Evolutionary conservation across 2,797 vertebrate genomes (phyloP), one percentile per base, ranked within the genome.

Genomic region (Mus spretus): DNA sequence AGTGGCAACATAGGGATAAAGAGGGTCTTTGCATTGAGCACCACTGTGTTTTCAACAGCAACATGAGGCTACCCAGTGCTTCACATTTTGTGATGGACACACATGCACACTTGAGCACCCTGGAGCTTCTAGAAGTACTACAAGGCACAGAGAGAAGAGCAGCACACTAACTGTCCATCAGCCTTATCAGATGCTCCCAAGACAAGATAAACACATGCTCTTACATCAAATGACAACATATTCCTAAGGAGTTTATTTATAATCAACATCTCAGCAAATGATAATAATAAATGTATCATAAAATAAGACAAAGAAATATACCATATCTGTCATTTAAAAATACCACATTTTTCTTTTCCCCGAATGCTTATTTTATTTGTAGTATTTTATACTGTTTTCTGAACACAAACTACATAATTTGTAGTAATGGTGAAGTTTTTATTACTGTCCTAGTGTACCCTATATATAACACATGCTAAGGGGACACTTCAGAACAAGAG

Each of bases 61-160:
- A 14, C 59, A 7, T 6, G 6, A 53, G 57, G 26, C 63, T 74
- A 17, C 55, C 24, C 40, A 79, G 78, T 26, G 74, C 63, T 61
- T 40, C 53, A 22, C 6, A 26, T 53, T 81, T 57, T 89, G 55
- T 79, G 83, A 91, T 19, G 91, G 63, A 86, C 40, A 70, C 8
- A 24, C 1, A 20, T n/a, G 26, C 84, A 47, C 17, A 59, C n/a
- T 83, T 47, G 15, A 1, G 80, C 19, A 44, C 31, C 59, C 90
- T 44, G n/a, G 13, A 63, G 81, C 67, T 40, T 85, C 78, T 84
- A 26, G 22, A 87, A 93, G 84, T 78, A 61, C 93, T 79, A 72
- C 53, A 37, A 87, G 67, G 70, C 12, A 17, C 50, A 86, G 55
- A 89, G 65, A 57, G 70, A 81, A 90, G 53, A 90, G 72, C 53